Evolutionary conservation across 2,888 invertebrate genomes (phyloP).

Genomic region (Bembecia ichneumoniformis): DNA sequence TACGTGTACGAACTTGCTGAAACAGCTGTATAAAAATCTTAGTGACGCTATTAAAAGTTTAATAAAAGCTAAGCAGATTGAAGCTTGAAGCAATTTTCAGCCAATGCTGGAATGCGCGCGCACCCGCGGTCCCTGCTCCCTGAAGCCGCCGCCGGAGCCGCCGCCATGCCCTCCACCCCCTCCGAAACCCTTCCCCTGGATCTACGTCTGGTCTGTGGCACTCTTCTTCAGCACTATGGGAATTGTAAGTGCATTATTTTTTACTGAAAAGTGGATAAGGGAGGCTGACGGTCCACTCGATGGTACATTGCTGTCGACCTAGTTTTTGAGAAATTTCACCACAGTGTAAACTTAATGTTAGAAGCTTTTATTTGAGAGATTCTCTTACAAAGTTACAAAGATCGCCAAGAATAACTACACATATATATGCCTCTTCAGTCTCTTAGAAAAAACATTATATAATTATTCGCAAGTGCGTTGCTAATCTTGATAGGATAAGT

Average conservation of each 20-base stretch:
- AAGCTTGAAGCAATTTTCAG: slow-evolving; percentile 23
- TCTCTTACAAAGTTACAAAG: too few species aligned
- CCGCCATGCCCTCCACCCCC: slow-evolving; percentile 49
- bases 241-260: slow-evolving; percentile 31
- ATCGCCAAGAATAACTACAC: too few species aligned
- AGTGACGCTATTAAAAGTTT: too few species aligned
- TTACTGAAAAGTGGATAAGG: neutral
- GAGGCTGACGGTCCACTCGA: too few species aligned
- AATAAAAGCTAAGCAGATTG: neutral
- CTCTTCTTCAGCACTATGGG: slow-evolving; percentile 42
- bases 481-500: too few species aligned
- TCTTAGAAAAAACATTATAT: neutral
- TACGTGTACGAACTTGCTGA: too few species aligned
- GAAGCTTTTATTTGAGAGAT: too few species aligned
- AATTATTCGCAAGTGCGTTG: neutral
- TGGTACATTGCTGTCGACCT: neutral
- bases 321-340: neutral
- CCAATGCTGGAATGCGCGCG: slow-evolving; percentile 46
- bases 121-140: slow-evolving; percentile 37
- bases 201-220: slow-evolving; percentile 30
- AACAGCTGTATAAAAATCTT: too few species aligned
- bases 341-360: neutral
- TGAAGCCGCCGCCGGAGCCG: slow-evolving; percentile 25
- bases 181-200: slow-evolving; percentile 47
- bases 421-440: too few species aligned